A percentile compares a stretch with the other conserved stretches of the same genome.
phyloP scores from a whole-genome alignment of 2,797 vertebrate genomes.

The Cryptoblepharus egeriae region DNA sequence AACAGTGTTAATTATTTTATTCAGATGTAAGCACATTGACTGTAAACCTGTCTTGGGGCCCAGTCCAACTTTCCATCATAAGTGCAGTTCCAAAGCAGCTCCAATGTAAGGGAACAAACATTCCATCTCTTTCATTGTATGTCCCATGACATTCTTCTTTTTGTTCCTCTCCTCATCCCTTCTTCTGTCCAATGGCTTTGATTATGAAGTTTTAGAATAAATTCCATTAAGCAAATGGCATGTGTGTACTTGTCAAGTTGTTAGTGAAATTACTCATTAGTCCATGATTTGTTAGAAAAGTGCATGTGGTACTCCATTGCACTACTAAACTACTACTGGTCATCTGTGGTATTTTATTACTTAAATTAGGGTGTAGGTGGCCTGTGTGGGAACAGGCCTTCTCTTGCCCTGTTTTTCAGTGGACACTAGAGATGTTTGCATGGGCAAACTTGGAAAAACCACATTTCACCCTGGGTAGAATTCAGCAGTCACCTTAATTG shows the following conservation, averaged over 20 bases:
- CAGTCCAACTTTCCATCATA: too few relatives aligned
- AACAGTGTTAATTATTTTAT: too few relatives aligned
- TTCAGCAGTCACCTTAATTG: background rate
- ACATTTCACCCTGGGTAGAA: background rate
- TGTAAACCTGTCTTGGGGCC: too few relatives aligned
- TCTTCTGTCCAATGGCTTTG: background rate
- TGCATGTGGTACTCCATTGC: too few relatives aligned
- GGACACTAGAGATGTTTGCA: background rate
- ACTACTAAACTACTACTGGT: background rate
- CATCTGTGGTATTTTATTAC: background rate
- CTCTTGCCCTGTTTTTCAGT: background rate
- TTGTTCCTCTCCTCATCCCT: too few relatives aligned
- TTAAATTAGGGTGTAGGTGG: background rate
- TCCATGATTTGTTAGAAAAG: background rate
- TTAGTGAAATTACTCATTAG: background rate
- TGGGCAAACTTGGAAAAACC: background rate
- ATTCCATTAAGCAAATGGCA: background rate
- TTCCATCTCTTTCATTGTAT: background rate
- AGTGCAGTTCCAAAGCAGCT: too few relatives aligned
- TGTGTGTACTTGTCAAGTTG: background rate
- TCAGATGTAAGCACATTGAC: too few relatives aligned
- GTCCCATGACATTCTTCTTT: background rate
- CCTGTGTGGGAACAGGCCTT: background rate
- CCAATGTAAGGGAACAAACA: too few relatives aligned
- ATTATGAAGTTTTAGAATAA: background rate